A percentile compares a stretch with the other conserved stretches of the same genome.
These are phyloP conservation scores for Labeo calbasu DNA, from an alignment of 2,797 vertebrate species.

Conservation along the genomic window DNA sequence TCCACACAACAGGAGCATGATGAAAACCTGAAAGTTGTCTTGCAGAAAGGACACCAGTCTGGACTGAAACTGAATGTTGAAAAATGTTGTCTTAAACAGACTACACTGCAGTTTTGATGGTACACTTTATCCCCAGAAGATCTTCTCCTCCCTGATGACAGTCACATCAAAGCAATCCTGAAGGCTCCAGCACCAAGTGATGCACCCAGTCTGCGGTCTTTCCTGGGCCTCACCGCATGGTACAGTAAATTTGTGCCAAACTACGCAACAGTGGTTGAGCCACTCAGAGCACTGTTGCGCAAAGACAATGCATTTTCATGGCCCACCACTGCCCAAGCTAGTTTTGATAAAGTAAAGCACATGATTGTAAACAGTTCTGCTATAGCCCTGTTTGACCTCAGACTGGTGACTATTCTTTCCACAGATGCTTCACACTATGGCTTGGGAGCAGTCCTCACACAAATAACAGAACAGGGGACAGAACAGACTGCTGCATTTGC, in stretches of 20 bases:
- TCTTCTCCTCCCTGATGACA: not conserved
- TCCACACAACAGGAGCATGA: not conserved
- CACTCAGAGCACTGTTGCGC: not conserved
- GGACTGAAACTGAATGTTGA: not conserved
- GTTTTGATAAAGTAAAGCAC: not conserved
- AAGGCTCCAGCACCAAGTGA: not conserved
- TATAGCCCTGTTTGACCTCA: not conserved
- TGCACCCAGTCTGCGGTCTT: not conserved
- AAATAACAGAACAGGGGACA: no score
- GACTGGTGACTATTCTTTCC: no score
- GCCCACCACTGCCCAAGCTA: not conserved
- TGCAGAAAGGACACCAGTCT: not conserved
- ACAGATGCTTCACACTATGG: no score
- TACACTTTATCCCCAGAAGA: not conserved
- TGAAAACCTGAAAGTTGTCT: not conserved
- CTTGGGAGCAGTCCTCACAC: no score
- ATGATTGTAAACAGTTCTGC: not conserved
- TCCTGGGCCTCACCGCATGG: not conserved
- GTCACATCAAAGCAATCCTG: not conserved
- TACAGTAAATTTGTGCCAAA: constrained; percentile 1
- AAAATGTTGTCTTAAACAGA: not conserved
- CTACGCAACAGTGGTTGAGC: not conserved
- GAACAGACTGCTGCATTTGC: no score
- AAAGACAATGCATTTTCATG: not conserved
- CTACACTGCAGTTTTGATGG: not conserved